Percentiles rank a stretch among this genome's conserved stretches.
Conservation (phyloP, 1,140 invertebrate species). For the Phenacoccus solenopsis region DNA sequence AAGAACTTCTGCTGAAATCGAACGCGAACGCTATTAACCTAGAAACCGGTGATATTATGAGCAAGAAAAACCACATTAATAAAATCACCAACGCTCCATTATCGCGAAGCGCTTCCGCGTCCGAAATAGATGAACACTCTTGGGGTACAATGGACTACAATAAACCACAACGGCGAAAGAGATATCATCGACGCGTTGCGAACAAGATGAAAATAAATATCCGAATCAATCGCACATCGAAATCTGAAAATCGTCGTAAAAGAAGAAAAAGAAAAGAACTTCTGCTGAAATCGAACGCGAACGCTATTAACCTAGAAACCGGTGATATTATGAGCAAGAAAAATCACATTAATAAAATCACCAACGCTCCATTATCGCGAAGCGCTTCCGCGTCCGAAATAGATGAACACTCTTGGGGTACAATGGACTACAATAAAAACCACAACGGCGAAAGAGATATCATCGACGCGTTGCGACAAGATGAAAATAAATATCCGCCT, state of each 20-base stretch:
- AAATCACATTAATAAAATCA: background rate
- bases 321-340: slow-evolving; percentile 10
- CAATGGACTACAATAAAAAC: background rate
- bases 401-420: background rate
- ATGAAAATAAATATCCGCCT: background rate
- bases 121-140: slow-evolving; percentile 13
- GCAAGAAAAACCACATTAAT: background rate
- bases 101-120: slow-evolving; percentile 21
- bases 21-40: slow-evolving; percentile 21
- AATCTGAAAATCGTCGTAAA: slow-evolving; percentile 28
- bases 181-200: background rate
- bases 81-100: background rate
- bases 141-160: background rate
- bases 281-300: slow-evolving; percentile 35
- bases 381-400: slow-evolving; percentile 22
- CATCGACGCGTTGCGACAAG: background rate
- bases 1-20: slow-evolving; percentile 35
- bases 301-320: slow-evolving; percentile 21
- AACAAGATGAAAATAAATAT: background rate
- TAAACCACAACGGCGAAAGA: background rate
- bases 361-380: background rate
- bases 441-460: background rate
- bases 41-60: slow-evolving; percentile 18
- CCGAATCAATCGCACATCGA: slow-evolving; percentile 22
- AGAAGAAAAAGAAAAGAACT: slow-evolving; percentile 33